Evolutionary conservation across 1,140 invertebrate species (phyloP), one percentile per base, ranked within the genome.

Genomic region (Drosophila jambulina): DNA sequence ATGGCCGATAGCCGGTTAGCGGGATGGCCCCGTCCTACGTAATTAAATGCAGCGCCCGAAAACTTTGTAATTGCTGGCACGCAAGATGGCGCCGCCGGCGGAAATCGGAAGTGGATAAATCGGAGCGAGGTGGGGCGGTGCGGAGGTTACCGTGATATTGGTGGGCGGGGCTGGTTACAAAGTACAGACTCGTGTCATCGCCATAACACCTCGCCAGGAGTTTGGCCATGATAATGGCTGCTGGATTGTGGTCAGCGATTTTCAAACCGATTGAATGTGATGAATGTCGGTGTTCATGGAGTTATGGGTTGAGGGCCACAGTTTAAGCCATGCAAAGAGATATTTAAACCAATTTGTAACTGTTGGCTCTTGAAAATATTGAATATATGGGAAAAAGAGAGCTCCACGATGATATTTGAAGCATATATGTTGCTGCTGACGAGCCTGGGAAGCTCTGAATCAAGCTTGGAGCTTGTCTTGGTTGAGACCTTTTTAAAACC

Each of bases 21-120:
- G 15, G 53, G 9, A 43, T 68, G 62, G 75, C 45, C 48, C 9
- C 48, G 8, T 36, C 25, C 59, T 68, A 74, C 43, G 85, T 84
- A 88, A 88, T 88, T 88, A 88, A 88, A 88, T 88, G 84, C 84
- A 87, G 85, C 68, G 74, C 48, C 67, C 64, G 71, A 88, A 88
- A 79, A 84, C 67, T 88, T 87, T 88, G 77, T 88, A 88, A 88
- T 90, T 84, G 84, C 82, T 23, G 59, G 58, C 80, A 81, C 77
- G 78, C 85, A 78, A 81, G 80, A 83, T 83, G 83, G 68, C 64
- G 83, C 80, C 80, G 67, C 46, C 23, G 61, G 63, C 69, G 48
- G 45, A 42, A 46, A 42, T 59, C 36, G 70, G 21, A 32, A 54
- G 53, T 13, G 54, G 34, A 51, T 67, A 61, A 25, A 23, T 38